Percentiles rank a stretch among this genome's conserved stretches.
These are phyloP conservation scores for Chromis chromis DNA, from an alignment of 2,797 vertebrate genomes.

Conservation along the genomic window DNA sequence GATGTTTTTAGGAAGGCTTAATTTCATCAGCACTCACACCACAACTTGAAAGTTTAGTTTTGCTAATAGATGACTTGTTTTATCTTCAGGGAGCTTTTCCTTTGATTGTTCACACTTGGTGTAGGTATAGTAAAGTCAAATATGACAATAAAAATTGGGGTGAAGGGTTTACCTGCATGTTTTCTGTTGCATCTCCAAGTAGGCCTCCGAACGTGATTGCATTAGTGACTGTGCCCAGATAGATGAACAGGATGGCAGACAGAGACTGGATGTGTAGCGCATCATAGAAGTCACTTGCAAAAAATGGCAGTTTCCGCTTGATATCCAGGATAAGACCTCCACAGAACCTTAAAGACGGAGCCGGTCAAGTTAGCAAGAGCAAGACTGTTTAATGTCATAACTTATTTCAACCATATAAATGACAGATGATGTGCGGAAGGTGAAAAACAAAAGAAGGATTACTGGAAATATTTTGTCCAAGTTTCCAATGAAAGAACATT, in stretches of 20 bases:
- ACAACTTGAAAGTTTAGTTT: too few relatives aligned
- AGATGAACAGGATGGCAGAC: slow-evolving; percentile 97
- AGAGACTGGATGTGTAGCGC: slow-evolving; percentile 95
- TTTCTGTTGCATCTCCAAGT: slow-evolving; percentile 96
- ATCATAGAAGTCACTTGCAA: slow-evolving; percentile 95
- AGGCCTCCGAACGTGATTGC: slow-evolving; percentile 98
- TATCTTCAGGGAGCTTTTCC: too few relatives aligned
- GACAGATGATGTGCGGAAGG: background rate
- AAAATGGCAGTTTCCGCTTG: slow-evolving; percentile 95
- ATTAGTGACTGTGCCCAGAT: slow-evolving; percentile 97
- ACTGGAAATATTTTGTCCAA: background rate
- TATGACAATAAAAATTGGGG: background rate
- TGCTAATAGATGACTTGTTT: too few relatives aligned
- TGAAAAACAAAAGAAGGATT: background rate
- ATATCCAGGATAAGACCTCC: slow-evolving; percentile 95
- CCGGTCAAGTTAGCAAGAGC: background rate
- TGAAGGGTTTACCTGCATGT: slow-evolving; percentile 92
- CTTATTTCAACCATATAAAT: background rate
- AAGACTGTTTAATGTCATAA: background rate
- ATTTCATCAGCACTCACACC: too few relatives aligned
- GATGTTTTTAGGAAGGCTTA: too few relatives aligned
- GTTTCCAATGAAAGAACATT: background rate
- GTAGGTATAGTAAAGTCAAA: background rate
- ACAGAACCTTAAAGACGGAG: slow-evolving; percentile 87
- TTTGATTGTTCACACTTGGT: background rate